Percentiles rank a stretch among this genome's conserved stretches.
Conservation (phyloP, 1,140 invertebrate species). For the Caerostris extrusa region DNA sequence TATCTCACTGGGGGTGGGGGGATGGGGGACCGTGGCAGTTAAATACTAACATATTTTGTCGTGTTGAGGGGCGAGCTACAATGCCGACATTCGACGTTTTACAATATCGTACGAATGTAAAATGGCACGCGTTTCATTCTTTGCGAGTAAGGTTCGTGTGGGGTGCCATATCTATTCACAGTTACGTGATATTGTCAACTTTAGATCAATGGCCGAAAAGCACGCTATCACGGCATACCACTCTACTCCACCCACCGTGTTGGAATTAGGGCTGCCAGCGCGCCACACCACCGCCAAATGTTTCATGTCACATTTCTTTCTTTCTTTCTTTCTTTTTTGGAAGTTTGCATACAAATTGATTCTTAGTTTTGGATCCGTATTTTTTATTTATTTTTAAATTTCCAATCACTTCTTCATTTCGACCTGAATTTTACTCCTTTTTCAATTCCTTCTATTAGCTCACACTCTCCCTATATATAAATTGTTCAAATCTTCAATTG, state of each 20-base stretch:
- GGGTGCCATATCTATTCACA: slow-evolving; percentile 69
- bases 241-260: slow-evolving; percentile 51
- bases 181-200: slow-evolving; percentile 76
- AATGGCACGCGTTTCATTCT: slow-evolving; percentile 40
- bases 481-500: too few relatives aligned
- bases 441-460: too few relatives aligned
- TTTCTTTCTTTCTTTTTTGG: too few relatives aligned
- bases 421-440: too few relatives aligned
- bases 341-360: too few relatives aligned
- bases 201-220: slow-evolving; percentile 67
- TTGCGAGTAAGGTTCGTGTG: slow-evolving; percentile 39
- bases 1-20: background rate
- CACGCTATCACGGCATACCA: slow-evolving; percentile 72
- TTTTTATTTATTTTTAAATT: too few relatives aligned
- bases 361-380: too few relatives aligned
- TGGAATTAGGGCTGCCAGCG: slow-evolving; percentile 14
- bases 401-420: too few relatives aligned
- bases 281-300: background rate
- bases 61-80: background rate
- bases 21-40: background rate
- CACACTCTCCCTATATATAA: too few relatives aligned
- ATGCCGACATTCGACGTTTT: slow-evolving; percentile 17
- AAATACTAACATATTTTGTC: slow-evolving; percentile 18
- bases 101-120: slow-evolving; percentile 53
- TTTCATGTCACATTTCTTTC: background rate